A percentile compares a stretch with the other conserved stretches of the same genome.
Evolutionary conservation across 2,113 vertebrate species (phyloP).

Genomic region (Stigmatopora nigra): DNA sequence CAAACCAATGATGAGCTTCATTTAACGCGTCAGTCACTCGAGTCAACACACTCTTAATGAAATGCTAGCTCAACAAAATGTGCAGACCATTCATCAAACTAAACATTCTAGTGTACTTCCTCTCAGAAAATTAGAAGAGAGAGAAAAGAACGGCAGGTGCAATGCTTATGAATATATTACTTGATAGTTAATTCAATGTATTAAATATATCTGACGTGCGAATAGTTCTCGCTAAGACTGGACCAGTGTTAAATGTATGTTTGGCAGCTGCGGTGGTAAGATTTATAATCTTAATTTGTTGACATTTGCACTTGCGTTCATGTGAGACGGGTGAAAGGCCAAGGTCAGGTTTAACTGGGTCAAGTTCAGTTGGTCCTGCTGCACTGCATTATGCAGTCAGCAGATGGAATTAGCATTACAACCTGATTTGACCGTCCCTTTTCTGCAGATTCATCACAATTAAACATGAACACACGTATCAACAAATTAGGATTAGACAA

Average conservation of each 20-base stretch:
- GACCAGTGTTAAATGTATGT: neutral
- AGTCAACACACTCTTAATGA: slow-evolving; percentile 31
- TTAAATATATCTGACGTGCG: neutral
- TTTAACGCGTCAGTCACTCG: slow-evolving; percentile 30
- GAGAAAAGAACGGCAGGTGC: neutral
- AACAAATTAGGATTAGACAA: slow-evolving; percentile 2
- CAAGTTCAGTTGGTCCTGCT: slow-evolving; percentile 68
- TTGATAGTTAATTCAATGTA: neutral
- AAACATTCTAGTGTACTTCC: neutral
- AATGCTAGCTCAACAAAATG: slow-evolving; percentile 39
- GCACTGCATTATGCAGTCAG: slow-evolving; percentile 73
- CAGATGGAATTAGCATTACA: slow-evolving; percentile 74
- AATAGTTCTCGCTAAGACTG: neutral
- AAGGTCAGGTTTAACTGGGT: slow-evolving; percentile 74
- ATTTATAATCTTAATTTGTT: slow-evolving; percentile 68
- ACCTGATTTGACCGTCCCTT: slow-evolving; percentile 68
- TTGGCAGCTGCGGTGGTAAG: neutral
- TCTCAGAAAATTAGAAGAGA: slow-evolving; percentile 1
- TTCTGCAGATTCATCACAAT: slow-evolving; percentile 51
- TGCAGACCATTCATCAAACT: slow-evolving; percentile 17
- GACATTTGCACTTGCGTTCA: slow-evolving; percentile 50
- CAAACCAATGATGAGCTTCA: slow-evolving; percentile 28
- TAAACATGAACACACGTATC: slow-evolving; percentile 25
- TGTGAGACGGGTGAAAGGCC: slow-evolving; percentile 47
- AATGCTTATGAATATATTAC: neutral